phyloP scores from a whole-genome alignment of 1,140 invertebrate genomes.

The Pseudomyrmex dendroicus region DNA sequence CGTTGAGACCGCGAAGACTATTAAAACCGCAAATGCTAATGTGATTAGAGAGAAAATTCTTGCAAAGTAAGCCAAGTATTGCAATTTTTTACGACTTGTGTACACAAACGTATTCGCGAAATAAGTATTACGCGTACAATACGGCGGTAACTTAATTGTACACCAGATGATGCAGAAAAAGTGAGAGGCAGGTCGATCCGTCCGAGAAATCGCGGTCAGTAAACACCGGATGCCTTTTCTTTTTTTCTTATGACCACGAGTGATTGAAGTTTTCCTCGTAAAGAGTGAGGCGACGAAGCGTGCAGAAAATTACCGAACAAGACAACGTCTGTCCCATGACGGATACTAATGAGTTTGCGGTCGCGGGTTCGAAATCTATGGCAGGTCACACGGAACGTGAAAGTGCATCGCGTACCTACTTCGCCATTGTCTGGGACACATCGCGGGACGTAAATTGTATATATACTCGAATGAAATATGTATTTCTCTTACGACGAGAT shows the following conservation, averaged over 20 bases:
- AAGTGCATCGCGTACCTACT: constrained; percentile 54
- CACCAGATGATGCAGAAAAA: background rate
- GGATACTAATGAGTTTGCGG: constrained; percentile 74
- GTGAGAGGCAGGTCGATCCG: background rate
- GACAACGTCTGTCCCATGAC: constrained; percentile 55
- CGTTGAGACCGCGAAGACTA: constrained; percentile 10
- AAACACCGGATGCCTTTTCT: constrained; percentile 33
- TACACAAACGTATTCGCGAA: too few relatives aligned
- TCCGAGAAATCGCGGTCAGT: background rate
- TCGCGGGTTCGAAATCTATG: constrained; percentile 63
- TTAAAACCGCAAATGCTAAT: constrained; percentile 23
- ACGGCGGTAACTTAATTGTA: background rate
- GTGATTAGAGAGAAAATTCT: constrained; percentile 39
- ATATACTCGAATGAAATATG: constrained; percentile 25
- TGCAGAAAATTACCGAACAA: constrained; percentile 42
- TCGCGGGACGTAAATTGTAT: constrained; percentile 22
- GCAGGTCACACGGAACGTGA: constrained; percentile 68
- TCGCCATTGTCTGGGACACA: constrained; percentile 32
- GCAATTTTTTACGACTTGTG: background rate
- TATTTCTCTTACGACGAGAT: constrained; percentile 6
- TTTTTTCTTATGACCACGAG: constrained; percentile 32
- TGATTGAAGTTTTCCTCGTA: constrained; percentile 37
- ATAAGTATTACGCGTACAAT: too few relatives aligned
- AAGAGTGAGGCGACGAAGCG: constrained; percentile 21
- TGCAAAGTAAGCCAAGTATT: constrained; percentile 10